Conservation (phyloP, 2,888 invertebrate genomes). For the Oxystoma pomonae region DNA sequence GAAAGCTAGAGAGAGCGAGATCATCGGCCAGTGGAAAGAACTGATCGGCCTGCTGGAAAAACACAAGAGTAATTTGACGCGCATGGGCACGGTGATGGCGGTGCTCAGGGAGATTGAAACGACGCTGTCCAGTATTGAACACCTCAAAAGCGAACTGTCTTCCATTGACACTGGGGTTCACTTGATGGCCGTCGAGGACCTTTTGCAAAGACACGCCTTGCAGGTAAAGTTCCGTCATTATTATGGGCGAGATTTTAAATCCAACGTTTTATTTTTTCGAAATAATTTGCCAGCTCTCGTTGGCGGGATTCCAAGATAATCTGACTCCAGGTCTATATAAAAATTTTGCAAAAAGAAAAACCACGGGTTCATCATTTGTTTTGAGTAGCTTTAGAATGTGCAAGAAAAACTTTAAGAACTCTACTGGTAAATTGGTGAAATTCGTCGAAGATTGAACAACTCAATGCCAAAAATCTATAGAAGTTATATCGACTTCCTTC, state of each 20-base stretch:
- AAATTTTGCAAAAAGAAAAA: too few species aligned
- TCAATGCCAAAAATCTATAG: too few species aligned
- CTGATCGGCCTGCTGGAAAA: constrained; percentile 80
- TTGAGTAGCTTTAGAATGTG: too few species aligned
- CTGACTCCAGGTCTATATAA: too few species aligned
- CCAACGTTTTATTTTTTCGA: too few species aligned
- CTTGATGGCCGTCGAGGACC: constrained; percentile 89
- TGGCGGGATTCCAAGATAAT: too few species aligned
- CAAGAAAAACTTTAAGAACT: too few species aligned
- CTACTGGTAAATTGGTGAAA: too few species aligned
- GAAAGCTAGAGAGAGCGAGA: constrained; percentile 55
- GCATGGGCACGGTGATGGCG: constrained; percentile 81
- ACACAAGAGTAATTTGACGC: constrained; percentile 70
- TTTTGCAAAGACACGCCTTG: constrained; percentile 89
- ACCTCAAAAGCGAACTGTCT: constrained; percentile 70
- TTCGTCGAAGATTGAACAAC: too few species aligned
- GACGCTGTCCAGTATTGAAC: constrained; percentile 75
- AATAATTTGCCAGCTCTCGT: too few species aligned
- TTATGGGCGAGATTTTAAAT: constrained; percentile 86
- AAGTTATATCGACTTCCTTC: too few species aligned
- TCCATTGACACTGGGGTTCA: constrained; percentile 92
- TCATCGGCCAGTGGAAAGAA: constrained; percentile 82
- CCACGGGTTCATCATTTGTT: too few species aligned
- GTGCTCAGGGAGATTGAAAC: constrained; percentile 90
- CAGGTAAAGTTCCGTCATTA: constrained; percentile 88